Evolutionary conservation across 2,888 invertebrate genomes (phyloP), one percentile per base, ranked within the genome.

Genomic region (Strigamia crassipes): DNA sequence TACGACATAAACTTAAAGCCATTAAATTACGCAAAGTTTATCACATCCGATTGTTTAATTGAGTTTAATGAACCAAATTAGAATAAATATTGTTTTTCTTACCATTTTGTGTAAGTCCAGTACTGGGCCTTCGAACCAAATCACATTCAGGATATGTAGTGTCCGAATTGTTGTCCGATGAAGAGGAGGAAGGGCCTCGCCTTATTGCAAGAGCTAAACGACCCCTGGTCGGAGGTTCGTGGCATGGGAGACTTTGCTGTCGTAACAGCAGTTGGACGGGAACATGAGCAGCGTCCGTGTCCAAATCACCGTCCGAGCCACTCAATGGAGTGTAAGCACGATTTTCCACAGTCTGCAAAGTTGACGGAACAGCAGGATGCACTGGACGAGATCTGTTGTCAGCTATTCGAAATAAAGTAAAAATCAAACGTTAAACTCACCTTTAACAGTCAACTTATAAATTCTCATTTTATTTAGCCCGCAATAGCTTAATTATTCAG

Each of bases 131-230:
- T 13, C 81, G 42, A 9, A 81, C 80, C 46, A 85, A 81, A 66
- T 86, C 86, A 56, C 85, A 84, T 79, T 86, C 86, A 8, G 86
- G 85, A 83, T 86, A 86, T 4, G 86, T 85, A 80, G 85, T 84
- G 83, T 86, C 86, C 31, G 86, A 85, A 82, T 86, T 85, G 82
- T 86, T 86, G 80, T 86, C 86, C 6, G 85, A 85, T 56, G 84
- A 85, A 23, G 85, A 85, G 6, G 85, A 84, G 31, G 85, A 85
- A 77, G 86, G 84, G n/a, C 83, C 84, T 56, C 83, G 38, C 21
- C 81, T 82, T 10, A 83, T 82, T 10, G 82, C 66, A 23, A 83
- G 81, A 46, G 83, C 42, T 80, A 83, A 66, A 18, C 83, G 80
- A 15, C 81, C 81, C 13, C 83, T 77, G 4, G 73, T 15, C 42